Evolutionary conservation across 2,113 vertebrate species (phyloP).

Genomic region (Crypturellus undulatus): DNA sequence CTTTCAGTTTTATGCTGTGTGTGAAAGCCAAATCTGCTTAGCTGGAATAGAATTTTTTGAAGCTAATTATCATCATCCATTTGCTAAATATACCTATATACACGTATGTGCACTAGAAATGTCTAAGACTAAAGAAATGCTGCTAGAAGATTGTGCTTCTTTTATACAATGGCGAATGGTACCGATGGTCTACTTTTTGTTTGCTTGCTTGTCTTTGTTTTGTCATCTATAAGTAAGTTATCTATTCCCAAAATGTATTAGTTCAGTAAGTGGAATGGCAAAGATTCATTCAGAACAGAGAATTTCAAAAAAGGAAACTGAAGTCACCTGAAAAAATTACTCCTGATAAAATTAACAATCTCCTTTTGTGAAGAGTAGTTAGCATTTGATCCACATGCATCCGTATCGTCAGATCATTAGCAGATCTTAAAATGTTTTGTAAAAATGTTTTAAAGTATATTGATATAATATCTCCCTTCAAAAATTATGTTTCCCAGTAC

Average conservation of each 20-base stretch:
- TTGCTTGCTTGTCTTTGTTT: not conserved
- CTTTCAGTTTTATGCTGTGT: conserved; percentile 55
- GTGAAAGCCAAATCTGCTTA: conserved; percentile 40
- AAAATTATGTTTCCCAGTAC: not conserved
- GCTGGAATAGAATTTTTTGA: conserved; percentile 39
- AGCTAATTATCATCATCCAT: conserved; percentile 8
- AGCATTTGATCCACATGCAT: not conserved
- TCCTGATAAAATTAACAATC: not conserved
- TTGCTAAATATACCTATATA: conserved; percentile 14
- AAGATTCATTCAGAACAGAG: not conserved
- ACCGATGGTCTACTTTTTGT: not conserved
- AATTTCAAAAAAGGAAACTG: not conserved
- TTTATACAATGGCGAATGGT: not conserved
- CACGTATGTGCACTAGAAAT: not conserved
- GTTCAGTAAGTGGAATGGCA: not conserved
- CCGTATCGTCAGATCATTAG: not conserved
- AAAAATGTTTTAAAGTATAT: not conserved
- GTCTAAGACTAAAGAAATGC: not conserved
- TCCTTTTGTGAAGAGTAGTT: not conserved
- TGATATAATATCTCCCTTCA: not conserved
- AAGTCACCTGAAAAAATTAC: not conserved
- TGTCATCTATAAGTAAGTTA: not conserved
- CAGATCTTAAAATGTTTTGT: not conserved
- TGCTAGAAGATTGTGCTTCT: not conserved
- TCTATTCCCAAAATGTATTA: not conserved